A percentile compares a stretch with the other conserved stretches of the same genome.
Conservation (phyloP, 2,113 vertebrate species). For the Chinchilla lanigera region DNA sequence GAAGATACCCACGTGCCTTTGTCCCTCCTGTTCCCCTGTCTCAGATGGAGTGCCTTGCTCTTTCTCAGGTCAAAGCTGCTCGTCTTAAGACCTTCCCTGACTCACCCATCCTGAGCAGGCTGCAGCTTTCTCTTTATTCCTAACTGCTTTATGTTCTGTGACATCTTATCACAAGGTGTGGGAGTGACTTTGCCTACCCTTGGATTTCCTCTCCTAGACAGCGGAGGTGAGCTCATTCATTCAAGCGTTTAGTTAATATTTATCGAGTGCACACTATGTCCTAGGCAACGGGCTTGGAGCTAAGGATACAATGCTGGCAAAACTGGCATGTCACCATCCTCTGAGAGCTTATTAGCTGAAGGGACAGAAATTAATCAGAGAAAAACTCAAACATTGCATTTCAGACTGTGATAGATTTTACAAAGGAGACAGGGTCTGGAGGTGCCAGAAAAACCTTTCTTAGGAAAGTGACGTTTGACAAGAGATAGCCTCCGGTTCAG, state of each 20-base stretch:
- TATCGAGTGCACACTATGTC: neutral
- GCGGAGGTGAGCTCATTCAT: neutral
- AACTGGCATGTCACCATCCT: neutral
- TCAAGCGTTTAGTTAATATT: neutral
- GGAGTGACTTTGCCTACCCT: neutral
- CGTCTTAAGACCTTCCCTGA: neutral
- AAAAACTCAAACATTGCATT: neutral
- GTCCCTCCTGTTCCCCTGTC: neutral
- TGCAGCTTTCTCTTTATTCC: neutral
- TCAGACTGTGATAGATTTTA: neutral
- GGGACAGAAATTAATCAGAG: neutral
- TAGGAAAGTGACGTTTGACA: neutral
- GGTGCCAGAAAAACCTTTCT: neutral
- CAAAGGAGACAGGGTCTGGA: neutral
- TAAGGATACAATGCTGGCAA: neutral
- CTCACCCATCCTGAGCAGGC: neutral
- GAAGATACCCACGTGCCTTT: neutral
- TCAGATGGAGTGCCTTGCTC: neutral
- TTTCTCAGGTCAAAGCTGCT: neutral
- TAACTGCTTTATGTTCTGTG: neutral
- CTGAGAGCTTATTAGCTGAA: neutral
- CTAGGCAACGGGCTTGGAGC: neutral
- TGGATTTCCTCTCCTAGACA: neutral
- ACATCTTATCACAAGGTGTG: neutral
- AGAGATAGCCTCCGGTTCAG: neutral